Evolutionary conservation across 2,888 invertebrate species (phyloP).

Genomic region (Tromatobia lineatoria): DNA sequence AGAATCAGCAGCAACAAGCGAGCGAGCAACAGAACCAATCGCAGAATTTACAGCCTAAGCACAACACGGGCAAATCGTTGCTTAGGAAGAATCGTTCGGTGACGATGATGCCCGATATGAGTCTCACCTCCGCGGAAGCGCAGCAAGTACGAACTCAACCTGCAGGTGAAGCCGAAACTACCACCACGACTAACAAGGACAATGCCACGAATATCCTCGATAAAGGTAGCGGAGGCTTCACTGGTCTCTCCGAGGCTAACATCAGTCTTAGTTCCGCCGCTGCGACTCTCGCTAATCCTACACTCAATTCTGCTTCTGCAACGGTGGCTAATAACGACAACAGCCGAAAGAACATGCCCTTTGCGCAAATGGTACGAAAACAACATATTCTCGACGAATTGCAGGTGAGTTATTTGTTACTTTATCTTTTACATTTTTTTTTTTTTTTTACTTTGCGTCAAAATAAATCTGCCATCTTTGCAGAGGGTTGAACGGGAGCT

Average conservation of each 20-base stretch:
- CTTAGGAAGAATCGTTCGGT: slow-evolving; percentile 87
- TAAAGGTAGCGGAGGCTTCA: slow-evolving; percentile 84
- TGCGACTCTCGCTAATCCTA: slow-evolving; percentile 55
- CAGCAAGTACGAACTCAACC: slow-evolving; percentile 86
- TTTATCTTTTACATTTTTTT: slow-evolving; percentile 3
- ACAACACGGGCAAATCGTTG: slow-evolving; percentile 86
- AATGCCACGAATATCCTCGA: slow-evolving; percentile 86
- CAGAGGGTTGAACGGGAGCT: slow-evolving; percentile 90
- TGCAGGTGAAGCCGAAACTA: slow-evolving; percentile 79
- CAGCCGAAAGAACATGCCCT: slow-evolving; percentile 81
- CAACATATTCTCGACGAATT: slow-evolving; percentile 90
- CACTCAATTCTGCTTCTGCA: slow-evolving; percentile 65
- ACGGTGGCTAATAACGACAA: slow-evolving; percentile 75
- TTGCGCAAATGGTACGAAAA: slow-evolving; percentile 89
- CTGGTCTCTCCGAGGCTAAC: slow-evolving; percentile 81
- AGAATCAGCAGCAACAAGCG: slow-evolving; percentile 79
- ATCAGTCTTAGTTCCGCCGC: slow-evolving; percentile 78
- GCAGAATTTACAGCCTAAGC: slow-evolving; percentile 81
- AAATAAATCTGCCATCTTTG: slow-evolving; percentile 54
- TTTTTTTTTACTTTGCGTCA: too few species aligned
- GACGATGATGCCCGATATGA: slow-evolving; percentile 86
- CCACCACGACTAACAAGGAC: slow-evolving; percentile 84
- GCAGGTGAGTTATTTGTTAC: too few species aligned
- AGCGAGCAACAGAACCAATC: slow-evolving; percentile 79
- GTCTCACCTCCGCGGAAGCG: slow-evolving; percentile 87